Evolutionary conservation across 2,888 invertebrate species (phyloP).

Genomic region (Lordiphosa fenestrarum): DNA sequence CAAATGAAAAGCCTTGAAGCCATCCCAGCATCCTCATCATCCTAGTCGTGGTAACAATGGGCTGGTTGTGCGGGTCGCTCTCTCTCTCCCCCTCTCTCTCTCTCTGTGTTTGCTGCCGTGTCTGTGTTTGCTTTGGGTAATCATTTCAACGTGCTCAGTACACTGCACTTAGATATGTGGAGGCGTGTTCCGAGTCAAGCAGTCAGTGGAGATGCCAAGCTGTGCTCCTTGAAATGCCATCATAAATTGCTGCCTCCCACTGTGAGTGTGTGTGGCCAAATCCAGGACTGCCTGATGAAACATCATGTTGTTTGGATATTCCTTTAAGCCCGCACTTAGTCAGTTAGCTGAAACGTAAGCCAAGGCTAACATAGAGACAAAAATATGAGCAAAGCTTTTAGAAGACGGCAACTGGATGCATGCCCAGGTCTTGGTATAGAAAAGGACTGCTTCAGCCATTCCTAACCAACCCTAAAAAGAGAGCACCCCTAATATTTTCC

Average conservation of each 20-base stretch:
- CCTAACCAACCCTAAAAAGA: no score
- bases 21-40: conserved; percentile 44
- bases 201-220: conserved; percentile 35
- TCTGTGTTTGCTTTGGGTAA: conserved; percentile 73
- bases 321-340: no score
- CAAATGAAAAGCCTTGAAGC: conserved; percentile 68
- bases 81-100: conserved; percentile 9
- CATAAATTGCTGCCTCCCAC: conserved; percentile 28
- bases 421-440: no score
- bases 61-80: conserved; percentile 9
- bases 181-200: conserved; percentile 47
- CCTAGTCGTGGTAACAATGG: conserved; percentile 58
- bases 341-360: no score
- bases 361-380: no score
- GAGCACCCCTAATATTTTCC: no score
- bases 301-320: no score
- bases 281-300: background rate
- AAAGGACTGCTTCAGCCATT: no score
- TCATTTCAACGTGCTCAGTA: conserved; percentile 57
- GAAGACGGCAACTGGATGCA: no score
- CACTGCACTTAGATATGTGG: background rate
- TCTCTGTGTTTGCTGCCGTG: conserved; percentile 55
- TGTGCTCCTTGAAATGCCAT: conserved; percentile 3
- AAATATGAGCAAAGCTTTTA: no score
- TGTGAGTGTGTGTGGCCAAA: background rate